A percentile compares a stretch with the other conserved stretches of the same genome.
Evolutionary conservation across 1,140 invertebrate species (phyloP).

Genomic region (Cyclina sinensis): DNA sequence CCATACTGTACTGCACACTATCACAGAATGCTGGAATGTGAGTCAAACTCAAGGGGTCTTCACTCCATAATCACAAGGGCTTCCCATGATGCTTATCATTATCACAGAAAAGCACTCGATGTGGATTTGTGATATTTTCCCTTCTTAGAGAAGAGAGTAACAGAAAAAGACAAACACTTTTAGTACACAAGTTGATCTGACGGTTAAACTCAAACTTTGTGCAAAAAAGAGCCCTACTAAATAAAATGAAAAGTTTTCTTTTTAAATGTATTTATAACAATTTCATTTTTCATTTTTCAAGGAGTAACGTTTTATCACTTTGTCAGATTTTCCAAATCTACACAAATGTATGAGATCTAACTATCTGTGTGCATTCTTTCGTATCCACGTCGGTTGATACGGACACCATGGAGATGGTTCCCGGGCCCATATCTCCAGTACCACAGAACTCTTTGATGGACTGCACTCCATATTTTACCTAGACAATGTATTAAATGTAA

Average conservation of each 20-base stretch:
- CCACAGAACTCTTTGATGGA: slow-evolving; percentile 85
- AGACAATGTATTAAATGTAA: slow-evolving; percentile 7
- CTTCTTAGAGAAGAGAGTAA: too few relatives aligned
- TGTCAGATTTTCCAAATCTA: neutral
- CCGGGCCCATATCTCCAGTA: slow-evolving; percentile 83
- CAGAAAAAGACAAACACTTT: too few relatives aligned
- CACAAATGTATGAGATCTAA: slow-evolving; percentile 62
- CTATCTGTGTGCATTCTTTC: slow-evolving; percentile 64
- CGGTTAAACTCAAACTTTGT: too few relatives aligned
- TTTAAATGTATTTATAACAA: neutral
- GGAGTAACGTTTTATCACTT: neutral
- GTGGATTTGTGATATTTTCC: too few relatives aligned
- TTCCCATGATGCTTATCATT: too few relatives aligned
- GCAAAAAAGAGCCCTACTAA: too few relatives aligned
- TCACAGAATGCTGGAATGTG: slow-evolving; percentile 15
- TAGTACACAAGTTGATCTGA: too few relatives aligned
- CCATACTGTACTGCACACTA: neutral
- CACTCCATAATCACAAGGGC: neutral
- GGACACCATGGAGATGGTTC: slow-evolving; percentile 84
- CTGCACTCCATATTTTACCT: slow-evolving; percentile 82
- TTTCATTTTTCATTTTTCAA: neutral
- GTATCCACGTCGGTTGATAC: slow-evolving; percentile 82
- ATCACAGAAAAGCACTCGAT: too few relatives aligned
- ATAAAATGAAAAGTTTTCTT: too few relatives aligned
- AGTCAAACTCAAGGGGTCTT: neutral